These are phyloP conservation scores for Deladenus siricidicola DNA, from an alignment of 2,888 invertebrate species.

Conservation along the genomic window DNA sequence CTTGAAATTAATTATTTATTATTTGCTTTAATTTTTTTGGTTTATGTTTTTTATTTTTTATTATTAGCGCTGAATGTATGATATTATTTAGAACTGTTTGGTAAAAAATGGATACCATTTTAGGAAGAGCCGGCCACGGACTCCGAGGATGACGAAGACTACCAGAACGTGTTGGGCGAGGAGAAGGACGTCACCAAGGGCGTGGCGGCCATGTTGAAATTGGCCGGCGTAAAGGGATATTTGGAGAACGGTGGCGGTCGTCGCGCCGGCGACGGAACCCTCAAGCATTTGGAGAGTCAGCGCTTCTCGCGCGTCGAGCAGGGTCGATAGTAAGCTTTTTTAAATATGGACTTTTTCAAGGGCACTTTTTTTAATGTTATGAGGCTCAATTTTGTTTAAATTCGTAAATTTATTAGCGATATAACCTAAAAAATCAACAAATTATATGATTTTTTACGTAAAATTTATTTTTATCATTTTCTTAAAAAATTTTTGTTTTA, in stretches of 20 bases:
- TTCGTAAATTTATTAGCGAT: no score
- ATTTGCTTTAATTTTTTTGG: not conserved
- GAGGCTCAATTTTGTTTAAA: no score
- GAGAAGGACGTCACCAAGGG: conserved; percentile 61
- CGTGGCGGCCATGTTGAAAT: conserved; percentile 61
- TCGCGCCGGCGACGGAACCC: conserved; percentile 23
- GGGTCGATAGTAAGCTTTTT: conserved; percentile 35
- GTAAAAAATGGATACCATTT: not conserved
- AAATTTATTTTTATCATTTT: not conserved
- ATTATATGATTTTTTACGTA: not conserved
- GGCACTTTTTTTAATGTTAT: no score
- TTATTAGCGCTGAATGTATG: not conserved
- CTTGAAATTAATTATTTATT: not conserved
- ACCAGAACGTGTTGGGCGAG: conserved; percentile 45
- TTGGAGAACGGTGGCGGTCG: conserved; percentile 20
- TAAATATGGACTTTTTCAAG: not conserved
- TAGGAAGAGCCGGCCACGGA: not conserved
- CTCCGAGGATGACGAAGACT: conserved; percentile 15
- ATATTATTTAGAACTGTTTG: not conserved
- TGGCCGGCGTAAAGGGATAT: conserved; percentile 38
- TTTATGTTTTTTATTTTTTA: conserved; percentile 9
- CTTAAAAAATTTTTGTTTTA: not conserved
- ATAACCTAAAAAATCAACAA: not conserved
- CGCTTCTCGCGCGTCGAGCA: conserved; percentile 36
- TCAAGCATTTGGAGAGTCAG: conserved; percentile 45